Base-by-base conservation (phyloP, 1,140 invertebrate genomes). In the Chrysoperla carnea region DNA sequence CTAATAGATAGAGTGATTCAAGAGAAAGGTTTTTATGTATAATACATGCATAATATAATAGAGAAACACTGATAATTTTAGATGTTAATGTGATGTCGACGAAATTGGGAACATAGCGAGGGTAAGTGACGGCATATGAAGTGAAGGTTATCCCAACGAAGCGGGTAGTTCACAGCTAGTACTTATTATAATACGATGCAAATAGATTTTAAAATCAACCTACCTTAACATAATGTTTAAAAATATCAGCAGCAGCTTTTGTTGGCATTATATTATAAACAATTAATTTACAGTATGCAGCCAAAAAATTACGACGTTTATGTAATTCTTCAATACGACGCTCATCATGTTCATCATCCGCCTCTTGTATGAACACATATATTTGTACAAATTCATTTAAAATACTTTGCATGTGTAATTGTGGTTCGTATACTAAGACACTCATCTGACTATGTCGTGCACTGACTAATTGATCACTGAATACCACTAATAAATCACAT, bases 231-330 rank as follows among this genome's bases (percentile, higher is more conserved):
- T 98, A 97, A 62, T 97, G 86, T 61, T 95, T 92, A 60, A 98
- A 94, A 43, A 99, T 85, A 61, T 93, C 88, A 1, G 89, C 83
- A 12, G 89, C 91, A 49, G 83, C 77, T 55, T 83, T 82, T 3
- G 92, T 91, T 4, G 86, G 87, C 54, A 97, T 78, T 47, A 97
- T 84, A 60, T 97, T 96, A 65, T 98, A 97, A 35, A 98, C 88
- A 51, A 98, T 85, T 14, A 99, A 68, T 66, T 99, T 99, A 64
- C 91, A 96, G 64, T 91, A 99, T 38, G 88, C 86, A 2, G 94
- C 90, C 38, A 99, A 67, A 57, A 96, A 92, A 57, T 94, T 97
- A 50, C 95, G 71, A 45, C 89, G 73, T 63, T 96, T 97, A 63
- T 97, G 93, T 14, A 98, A 64, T 56, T 93, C 86, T 68, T 97